phyloP scores from a whole-genome alignment of 2,113 vertebrate species.

The Ictalurus punctatus region DNA sequence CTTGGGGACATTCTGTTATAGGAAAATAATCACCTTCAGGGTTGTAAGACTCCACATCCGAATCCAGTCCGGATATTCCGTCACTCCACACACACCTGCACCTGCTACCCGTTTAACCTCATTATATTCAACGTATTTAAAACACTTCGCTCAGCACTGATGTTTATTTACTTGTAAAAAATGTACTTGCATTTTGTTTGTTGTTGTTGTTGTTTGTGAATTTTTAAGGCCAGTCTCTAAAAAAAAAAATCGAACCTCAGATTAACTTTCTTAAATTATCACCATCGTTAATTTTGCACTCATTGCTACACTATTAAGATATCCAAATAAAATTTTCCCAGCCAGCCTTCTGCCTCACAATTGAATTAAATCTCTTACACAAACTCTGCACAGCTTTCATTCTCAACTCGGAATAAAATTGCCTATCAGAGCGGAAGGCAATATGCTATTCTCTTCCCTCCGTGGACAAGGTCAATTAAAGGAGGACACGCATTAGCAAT shows the following conservation, averaged over 20 bases:
- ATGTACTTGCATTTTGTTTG: neutral
- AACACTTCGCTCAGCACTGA: neutral
- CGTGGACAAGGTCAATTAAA: slow-evolving; percentile 77
- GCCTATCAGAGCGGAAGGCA: slow-evolving; percentile 64
- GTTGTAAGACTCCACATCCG: neutral
- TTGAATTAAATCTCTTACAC: slow-evolving; percentile 68
- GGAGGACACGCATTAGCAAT: slow-evolving; percentile 77
- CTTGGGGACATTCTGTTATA: neutral
- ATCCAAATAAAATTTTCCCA: slow-evolving; percentile 21
- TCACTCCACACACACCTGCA: neutral
- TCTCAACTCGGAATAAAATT: slow-evolving; percentile 66
- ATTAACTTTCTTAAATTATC: neutral
- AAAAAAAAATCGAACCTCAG: neutral
- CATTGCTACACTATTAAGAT: neutral
- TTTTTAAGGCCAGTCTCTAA: neutral
- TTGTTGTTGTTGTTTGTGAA: neutral
- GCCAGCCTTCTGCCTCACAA: slow-evolving; percentile 61
- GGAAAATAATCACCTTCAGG: neutral
- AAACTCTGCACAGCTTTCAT: slow-evolving; percentile 71
- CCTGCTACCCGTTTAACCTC: neutral
- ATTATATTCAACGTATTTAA: neutral
- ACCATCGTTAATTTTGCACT: neutral
- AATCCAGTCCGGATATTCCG: neutral
- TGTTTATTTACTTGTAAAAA: neutral
- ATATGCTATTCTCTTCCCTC: slow-evolving; percentile 70